Conservation (phyloP, 2,888 invertebrate genomes). For the Peribatodes rhomboidaria region DNA sequence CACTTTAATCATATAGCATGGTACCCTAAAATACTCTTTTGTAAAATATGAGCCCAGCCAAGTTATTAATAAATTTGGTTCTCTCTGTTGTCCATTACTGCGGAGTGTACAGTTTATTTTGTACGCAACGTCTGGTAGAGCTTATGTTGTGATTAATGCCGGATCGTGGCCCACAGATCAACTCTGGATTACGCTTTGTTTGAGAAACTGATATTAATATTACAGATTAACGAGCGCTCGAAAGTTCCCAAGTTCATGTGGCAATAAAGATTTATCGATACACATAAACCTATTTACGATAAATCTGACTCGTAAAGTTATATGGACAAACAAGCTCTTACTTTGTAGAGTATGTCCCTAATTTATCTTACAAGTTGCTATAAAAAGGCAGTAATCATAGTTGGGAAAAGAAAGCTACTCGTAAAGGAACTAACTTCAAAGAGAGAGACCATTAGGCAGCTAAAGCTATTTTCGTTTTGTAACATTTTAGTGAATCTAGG, state of each 20-base stretch:
- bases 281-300: slow-evolving; percentile 56
- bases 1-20: neutral
- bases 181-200: slow-evolving; percentile 61
- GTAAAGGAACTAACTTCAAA: slow-evolving; percentile 35
- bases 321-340: slow-evolving; percentile 39
- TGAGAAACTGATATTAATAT: slow-evolving; percentile 63
- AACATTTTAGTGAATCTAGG: neutral
- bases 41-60: neutral
- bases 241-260: slow-evolving; percentile 46
- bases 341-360: slow-evolving; percentile 25
- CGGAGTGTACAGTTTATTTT: slow-evolving; percentile 62
- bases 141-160: slow-evolving; percentile 72
- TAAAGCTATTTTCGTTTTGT: neutral
- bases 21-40: neutral
- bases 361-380: slow-evolving; percentile 37
- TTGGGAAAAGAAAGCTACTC: slow-evolving; percentile 35
- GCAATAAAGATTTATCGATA: slow-evolving; percentile 52
- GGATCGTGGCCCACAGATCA: slow-evolving; percentile 56
- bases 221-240: slow-evolving; percentile 47
- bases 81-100: slow-evolving; percentile 49
- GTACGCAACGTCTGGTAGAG: slow-evolving; percentile 57
- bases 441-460: slow-evolving; percentile 20
- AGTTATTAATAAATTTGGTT: slow-evolving; percentile 13
- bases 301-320: slow-evolving; percentile 50
- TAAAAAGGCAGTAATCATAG: slow-evolving; percentile 32